Percentiles rank a stretch among this genome's conserved stretches.
These are phyloP conservation scores for Cremastobaeus sp. DNA, from an alignment of 2,888 invertebrate genomes.

Conservation along the genomic window DNA sequence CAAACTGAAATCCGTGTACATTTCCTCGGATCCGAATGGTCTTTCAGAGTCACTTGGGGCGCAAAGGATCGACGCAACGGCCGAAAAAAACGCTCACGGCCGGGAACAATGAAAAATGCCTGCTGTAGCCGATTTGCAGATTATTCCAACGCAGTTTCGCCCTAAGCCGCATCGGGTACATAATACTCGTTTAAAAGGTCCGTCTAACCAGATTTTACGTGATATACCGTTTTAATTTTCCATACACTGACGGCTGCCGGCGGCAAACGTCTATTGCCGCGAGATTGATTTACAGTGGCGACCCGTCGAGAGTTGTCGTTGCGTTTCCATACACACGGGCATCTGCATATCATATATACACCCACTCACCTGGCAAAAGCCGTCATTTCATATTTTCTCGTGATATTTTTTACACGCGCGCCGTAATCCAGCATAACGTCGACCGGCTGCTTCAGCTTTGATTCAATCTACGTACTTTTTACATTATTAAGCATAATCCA, in stretches of 20 bases:
- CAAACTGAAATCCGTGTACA: slow-evolving; percentile 9
- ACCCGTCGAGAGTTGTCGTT: slow-evolving; percentile 56
- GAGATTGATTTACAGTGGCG: slow-evolving; percentile 70
- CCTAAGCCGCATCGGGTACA: slow-evolving; percentile 52
- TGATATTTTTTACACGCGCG: slow-evolving; percentile 26
- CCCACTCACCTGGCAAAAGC: slow-evolving; percentile 43
- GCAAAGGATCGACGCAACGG: slow-evolving; percentile 32
- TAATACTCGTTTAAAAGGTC: slow-evolving; percentile 70
- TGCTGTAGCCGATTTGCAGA: slow-evolving; percentile 29
- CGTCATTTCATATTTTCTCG: slow-evolving; percentile 37
- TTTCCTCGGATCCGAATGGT: slow-evolving; percentile 20
- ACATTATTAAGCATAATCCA: slow-evolving; percentile 31
- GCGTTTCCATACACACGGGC: slow-evolving; percentile 54
- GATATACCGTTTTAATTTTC: slow-evolving; percentile 75
- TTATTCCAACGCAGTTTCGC: slow-evolving; percentile 39
- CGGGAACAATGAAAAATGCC: slow-evolving; percentile 26
- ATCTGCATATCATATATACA: slow-evolving; percentile 51
- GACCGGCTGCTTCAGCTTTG: slow-evolving; percentile 20
- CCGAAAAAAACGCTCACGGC: too few species aligned
- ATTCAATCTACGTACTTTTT: slow-evolving; percentile 30
- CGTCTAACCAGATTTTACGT: slow-evolving; percentile 66
- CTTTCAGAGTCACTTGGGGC: slow-evolving; percentile 23
- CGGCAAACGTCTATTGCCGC: slow-evolving; percentile 67
- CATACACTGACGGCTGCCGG: slow-evolving; percentile 67
- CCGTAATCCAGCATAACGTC: slow-evolving; percentile 32